Evolutionary conservation across 2,797 vertebrate genomes (phyloP).

Genomic region (Oceanodroma leucorhoa): DNA sequence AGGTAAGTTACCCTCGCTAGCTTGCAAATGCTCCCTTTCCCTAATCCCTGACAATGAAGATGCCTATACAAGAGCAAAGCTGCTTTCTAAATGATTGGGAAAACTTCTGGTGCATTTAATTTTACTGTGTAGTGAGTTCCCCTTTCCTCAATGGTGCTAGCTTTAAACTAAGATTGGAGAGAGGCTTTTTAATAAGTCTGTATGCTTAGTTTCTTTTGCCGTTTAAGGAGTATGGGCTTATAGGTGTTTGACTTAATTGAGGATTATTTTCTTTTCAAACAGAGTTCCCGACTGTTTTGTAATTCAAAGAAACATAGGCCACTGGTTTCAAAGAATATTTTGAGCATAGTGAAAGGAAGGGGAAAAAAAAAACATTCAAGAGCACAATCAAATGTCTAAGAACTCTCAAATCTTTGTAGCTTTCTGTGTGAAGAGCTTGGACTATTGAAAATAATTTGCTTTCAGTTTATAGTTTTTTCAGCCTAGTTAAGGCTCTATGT

Average conservation of each 20-base stretch:
- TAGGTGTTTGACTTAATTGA: background rate
- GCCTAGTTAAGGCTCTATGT: background rate
- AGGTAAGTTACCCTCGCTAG: slow-evolving; percentile 70
- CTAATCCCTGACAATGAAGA: background rate
- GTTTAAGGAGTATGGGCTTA: background rate
- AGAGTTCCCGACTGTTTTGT: background rate
- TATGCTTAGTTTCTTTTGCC: background rate
- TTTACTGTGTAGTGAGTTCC: background rate
- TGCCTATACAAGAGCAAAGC: background rate
- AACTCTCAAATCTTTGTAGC: background rate
- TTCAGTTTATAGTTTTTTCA: background rate
- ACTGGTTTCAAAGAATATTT: background rate
- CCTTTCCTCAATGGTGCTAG: background rate
- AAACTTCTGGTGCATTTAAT: background rate
- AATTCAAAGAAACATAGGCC: fast-evolving
- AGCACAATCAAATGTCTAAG: background rate
- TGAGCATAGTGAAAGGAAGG: background rate
- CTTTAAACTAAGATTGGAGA: background rate
- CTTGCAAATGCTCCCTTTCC: background rate
- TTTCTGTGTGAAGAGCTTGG: background rate
- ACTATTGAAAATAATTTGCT: background rate
- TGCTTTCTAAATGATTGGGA: background rate
- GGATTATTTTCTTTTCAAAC: background rate
- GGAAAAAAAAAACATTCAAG: background rate
- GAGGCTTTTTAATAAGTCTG: background rate